Evolutionary conservation across 2,888 invertebrate species (phyloP).

Genomic region (Lycia hirtaria): DNA sequence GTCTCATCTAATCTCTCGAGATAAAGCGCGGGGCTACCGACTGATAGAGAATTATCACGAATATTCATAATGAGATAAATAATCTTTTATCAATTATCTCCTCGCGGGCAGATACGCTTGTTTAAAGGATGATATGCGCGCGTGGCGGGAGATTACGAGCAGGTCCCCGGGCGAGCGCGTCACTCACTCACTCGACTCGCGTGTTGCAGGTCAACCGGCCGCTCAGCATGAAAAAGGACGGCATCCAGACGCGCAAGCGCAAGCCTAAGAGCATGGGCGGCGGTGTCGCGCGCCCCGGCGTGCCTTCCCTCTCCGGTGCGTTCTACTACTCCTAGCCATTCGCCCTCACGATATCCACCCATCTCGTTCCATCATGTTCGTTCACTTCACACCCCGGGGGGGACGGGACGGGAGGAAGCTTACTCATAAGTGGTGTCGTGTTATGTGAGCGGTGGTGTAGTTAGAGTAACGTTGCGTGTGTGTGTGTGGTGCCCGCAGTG

Average conservation of each 20-base stretch:
- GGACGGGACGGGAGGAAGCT: no score
- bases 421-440: slow-evolving; percentile 8
- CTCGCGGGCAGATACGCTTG: slow-evolving; percentile 79
- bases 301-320: slow-evolving; percentile 68
- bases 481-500: slow-evolving; percentile 66
- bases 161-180: slow-evolving; percentile 64
- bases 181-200: no score
- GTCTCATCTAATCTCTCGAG: slow-evolving; percentile 84
- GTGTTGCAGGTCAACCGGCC: no score
- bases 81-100: slow-evolving; percentile 86
- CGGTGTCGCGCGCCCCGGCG: slow-evolving; percentile 60
- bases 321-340: slow-evolving; percentile 42
- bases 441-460: slow-evolving; percentile 15
- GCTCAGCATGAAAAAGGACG: slow-evolving; percentile 99
- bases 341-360: background rate
- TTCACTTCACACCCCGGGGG: no score
- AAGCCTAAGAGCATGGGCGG: slow-evolving; percentile 91
- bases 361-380: background rate
- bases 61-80: slow-evolving; percentile 86
- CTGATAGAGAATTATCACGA: slow-evolving; percentile 85
- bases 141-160: slow-evolving; percentile 74
- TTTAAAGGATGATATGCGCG: slow-evolving; percentile 82
- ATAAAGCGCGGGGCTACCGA: slow-evolving; percentile 84
- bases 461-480: slow-evolving; percentile 51
- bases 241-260: slow-evolving; percentile 98